These are phyloP conservation scores for Deilephila porcellus DNA, from an alignment of 2,888 invertebrate species.

Conservation along the genomic window DNA sequence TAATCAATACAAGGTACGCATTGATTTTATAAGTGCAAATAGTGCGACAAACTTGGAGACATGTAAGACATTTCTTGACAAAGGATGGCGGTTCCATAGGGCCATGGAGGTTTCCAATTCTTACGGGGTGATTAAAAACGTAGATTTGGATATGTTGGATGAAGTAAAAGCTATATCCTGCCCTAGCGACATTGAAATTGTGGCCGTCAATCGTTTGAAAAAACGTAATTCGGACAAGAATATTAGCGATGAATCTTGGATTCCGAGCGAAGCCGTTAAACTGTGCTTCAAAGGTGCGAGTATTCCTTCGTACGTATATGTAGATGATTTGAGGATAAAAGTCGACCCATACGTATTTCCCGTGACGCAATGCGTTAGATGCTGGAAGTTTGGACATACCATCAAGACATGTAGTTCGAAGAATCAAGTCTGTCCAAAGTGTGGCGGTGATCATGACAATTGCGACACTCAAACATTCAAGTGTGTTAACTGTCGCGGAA, in stretches of 20 bases:
- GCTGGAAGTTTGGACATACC: conserved; percentile 3
- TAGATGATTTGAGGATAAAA: background rate
- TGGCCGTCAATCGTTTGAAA: conserved; percentile 20
- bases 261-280: conserved; percentile 32
- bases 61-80: conserved; percentile 11
- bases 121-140: too few relatives aligned
- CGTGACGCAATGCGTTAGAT: conserved; percentile 5
- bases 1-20: background rate
- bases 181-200: background rate
- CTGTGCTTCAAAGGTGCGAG: conserved; percentile 37
- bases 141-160: conserved; percentile 6
- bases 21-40: background rate
- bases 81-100: conserved; percentile 28
- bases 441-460: conserved; percentile 29
- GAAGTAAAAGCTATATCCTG: conserved; percentile 24
- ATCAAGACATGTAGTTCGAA: conserved; percentile 1
- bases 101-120: background rate
- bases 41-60: background rate
- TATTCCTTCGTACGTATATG: conserved; percentile 9
- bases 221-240: conserved; percentile 22
- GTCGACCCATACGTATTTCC: conserved; percentile 25
- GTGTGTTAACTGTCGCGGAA: conserved; percentile 31
- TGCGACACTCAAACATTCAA: conserved; percentile 28
- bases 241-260: conserved; percentile 21
- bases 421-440: conserved; percentile 32